Evolutionary conservation across 2,888 invertebrate genomes (phyloP), one percentile per base, ranked within the genome.

Genomic region (Deilephila elpenor): DNA sequence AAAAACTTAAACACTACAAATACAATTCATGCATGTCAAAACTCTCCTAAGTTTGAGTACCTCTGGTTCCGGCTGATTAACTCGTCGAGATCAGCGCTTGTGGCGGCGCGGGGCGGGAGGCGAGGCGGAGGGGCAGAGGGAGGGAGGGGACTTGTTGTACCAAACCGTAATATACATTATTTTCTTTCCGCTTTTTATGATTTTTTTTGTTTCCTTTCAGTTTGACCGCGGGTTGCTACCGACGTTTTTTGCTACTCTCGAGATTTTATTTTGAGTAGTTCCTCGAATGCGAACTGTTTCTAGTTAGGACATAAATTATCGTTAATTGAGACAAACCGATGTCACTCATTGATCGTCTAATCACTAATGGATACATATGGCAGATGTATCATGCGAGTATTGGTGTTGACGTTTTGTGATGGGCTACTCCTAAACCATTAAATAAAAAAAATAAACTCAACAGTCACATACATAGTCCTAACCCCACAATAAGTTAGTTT

Each of bases 51-150:
- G 82, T 89, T 94, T 93, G 91, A 90, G 87, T 72, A 77, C 20
- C 88, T 3, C 76, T 81, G 86, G 29, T 74, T 73, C 76, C 77
- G 88, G 86, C 93, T 94, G 93, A 94, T 94, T 94, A 94, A 93
- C 93, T 93, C 90, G 90, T 94, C 89, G 89, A 83, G 86, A 78
- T 79, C 74, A 76, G 78, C 76, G 75, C 75, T 74, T 77, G 79
- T 79, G 80, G 82, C 83, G 83, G 81, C 77, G 80, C 78, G 84
- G 82, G 81, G 80, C 79, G 81, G 75, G 84, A 25, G 78, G 79
- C 79, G 81, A 82, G 83, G 81, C 77, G 79, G 77, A 84, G 81
- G 82, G 80, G 79, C 32, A 32, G 81, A 75, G 82, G 75, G 80
- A 32, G 81, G 75, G 82, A 75, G 80, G 83, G 75, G 75, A 75